These are phyloP conservation scores for Criorhina ranunculi DNA, from an alignment of 2,888 invertebrate genomes.

Conservation along the genomic window DNA sequence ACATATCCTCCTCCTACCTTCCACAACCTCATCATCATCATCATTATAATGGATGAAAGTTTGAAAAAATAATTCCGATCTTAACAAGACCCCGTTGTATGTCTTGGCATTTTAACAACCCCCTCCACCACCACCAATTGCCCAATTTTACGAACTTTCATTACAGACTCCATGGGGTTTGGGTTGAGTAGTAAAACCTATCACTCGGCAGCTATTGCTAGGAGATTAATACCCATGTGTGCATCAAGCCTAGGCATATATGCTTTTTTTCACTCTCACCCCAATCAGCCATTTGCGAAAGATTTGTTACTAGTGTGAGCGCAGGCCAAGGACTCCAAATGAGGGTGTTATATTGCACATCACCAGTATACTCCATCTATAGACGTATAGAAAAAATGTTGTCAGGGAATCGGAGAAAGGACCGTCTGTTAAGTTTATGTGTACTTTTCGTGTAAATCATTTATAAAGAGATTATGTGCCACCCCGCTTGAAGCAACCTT, in stretches of 20 bases:
- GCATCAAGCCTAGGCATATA: conserved; percentile 15
- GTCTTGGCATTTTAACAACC: background rate
- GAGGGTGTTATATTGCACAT: conserved; percentile 58
- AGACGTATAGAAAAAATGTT: conserved; percentile 29
- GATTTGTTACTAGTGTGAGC: conserved; percentile 45
- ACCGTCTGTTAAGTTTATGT: conserved; percentile 65
- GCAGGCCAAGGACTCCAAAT: conserved; percentile 39
- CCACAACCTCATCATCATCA: conserved; percentile 22
- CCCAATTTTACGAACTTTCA: conserved; percentile 50
- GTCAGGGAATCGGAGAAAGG: conserved; percentile 37
- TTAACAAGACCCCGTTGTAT: conserved; percentile 11
- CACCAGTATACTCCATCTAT: conserved; percentile 33
- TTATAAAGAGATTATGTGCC: conserved; percentile 74
- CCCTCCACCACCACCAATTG: conserved; percentile 3
- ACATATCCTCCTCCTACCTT: background rate
- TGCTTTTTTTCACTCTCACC: conserved; percentile 1
- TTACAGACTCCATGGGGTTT: conserved; percentile 39
- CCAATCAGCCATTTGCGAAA: conserved; percentile 22
- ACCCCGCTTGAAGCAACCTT: background rate
- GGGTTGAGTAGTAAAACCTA: conserved; percentile 33
- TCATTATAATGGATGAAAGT: conserved; percentile 29
- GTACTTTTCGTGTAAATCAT: conserved; percentile 71
- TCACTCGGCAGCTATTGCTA: conserved; percentile 57
- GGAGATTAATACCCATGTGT: conserved; percentile 64
- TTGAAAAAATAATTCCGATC: conserved; percentile 49